Percentiles rank a stretch among this genome's conserved stretches.
phyloP scores from a whole-genome alignment of 2,888 invertebrate species.

The Noctua janthe region DNA sequence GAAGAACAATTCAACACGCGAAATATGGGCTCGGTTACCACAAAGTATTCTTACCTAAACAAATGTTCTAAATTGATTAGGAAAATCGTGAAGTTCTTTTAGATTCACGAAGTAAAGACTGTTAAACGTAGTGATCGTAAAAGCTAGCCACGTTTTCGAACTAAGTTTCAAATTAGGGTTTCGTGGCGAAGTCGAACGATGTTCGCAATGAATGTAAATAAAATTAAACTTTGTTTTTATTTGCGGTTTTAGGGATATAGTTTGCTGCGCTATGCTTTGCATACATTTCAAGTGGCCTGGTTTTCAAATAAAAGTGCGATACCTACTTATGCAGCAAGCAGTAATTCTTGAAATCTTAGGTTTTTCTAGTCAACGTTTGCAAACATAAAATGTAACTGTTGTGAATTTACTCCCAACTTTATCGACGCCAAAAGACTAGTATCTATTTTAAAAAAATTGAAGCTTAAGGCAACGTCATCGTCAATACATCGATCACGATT shows the following conservation, averaged over 20 bases:
- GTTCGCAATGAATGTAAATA: constrained; percentile 56
- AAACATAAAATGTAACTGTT: background rate
- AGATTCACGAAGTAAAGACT: constrained; percentile 42
- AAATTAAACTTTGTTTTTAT: constrained; percentile 55
- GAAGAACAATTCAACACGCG: constrained; percentile 59
- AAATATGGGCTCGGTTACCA: constrained; percentile 54
- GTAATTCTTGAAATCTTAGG: background rate
- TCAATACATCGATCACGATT: too few relatives aligned
- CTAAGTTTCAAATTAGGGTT: constrained; percentile 66
- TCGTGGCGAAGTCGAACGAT: constrained; percentile 53
- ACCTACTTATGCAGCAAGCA: background rate
- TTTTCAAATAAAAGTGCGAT: background rate
- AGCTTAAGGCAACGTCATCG: too few relatives aligned
- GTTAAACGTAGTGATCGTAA: constrained; percentile 55
- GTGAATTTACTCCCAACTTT: too few relatives aligned
- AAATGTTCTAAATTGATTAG: constrained; percentile 58
- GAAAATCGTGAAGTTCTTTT: constrained; percentile 48
- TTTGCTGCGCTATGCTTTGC: constrained; percentile 9
- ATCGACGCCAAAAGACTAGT: too few relatives aligned
- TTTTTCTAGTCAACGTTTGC: too few relatives aligned
- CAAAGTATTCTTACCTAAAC: constrained; percentile 40
- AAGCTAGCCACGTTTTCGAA: constrained; percentile 64
- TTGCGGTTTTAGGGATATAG: constrained; percentile 45
- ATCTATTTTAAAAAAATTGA: too few relatives aligned
- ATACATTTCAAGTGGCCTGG: background rate